Evolutionary conservation across 2,888 invertebrate genomes (phyloP).

Genomic region (Digitonthophagus gazella): DNA sequence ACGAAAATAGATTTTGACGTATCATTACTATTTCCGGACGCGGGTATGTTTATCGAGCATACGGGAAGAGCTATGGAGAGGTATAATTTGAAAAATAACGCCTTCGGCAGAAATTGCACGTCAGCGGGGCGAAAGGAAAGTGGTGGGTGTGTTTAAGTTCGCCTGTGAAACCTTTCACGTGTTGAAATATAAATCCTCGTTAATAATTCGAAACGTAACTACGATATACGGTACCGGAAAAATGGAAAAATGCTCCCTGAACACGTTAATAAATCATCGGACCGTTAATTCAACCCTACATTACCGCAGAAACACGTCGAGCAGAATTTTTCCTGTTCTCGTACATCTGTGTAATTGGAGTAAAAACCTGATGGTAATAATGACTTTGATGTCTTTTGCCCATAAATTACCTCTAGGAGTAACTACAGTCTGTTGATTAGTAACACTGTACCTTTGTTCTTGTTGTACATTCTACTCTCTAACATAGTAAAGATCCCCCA

Average conservation of each 20-base stretch:
- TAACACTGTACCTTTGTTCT: no score
- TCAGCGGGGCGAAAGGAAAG: not conserved
- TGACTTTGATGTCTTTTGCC: not conserved
- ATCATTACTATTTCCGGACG: not conserved
- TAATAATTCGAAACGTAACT: slow-evolving; percentile 15
- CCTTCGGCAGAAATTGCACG: not conserved
- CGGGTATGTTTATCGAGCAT: not conserved
- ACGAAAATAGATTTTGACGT: not conserved
- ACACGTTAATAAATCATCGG: not conserved
- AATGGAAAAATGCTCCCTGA: not conserved
- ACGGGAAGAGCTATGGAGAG: not conserved
- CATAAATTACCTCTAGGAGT: not conserved
- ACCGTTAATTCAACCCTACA: not conserved
- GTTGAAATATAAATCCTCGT: slow-evolving; percentile 12
- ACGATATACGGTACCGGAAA: not conserved
- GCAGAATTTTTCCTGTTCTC: not conserved
- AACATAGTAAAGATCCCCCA: not conserved
- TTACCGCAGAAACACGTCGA: not conserved
- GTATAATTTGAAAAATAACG: not conserved
- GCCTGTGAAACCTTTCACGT: slow-evolving; percentile 6
- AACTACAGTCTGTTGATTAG: no score
- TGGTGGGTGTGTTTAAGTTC: slow-evolving; percentile 10
- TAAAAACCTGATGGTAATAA: not conserved
- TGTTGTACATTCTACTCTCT: not conserved
- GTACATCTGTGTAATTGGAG: not conserved